Evolutionary conservation across 2,888 invertebrate genomes (phyloP), one percentile per base, ranked within the genome.

Genomic region (Mechanitis mazaeus): DNA sequence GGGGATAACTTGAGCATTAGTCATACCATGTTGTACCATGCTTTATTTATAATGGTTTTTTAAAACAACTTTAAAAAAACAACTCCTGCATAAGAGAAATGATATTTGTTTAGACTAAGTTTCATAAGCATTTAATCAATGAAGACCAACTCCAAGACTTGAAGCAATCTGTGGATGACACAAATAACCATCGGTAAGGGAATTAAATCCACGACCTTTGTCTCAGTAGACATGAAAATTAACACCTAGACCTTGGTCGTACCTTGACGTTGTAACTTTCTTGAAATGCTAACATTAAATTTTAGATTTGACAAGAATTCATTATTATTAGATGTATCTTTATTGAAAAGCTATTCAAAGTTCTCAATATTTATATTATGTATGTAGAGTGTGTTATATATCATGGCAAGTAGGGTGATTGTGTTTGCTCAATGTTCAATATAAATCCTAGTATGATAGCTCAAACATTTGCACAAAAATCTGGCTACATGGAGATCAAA

Each of bases 401-500:
- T 47, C n/a, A 20, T 20, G 3, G 35, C 35, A 35, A 12, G 50
- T 53, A 57, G 59, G 65, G 60, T 62, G 64, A 66, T 54, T 59
- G 64, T 78, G 75, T 79, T 79, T 80, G 75, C 61, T 56, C 56
- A 73, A 73, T 75, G 79, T 81, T 79, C 78, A 79, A 77, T 72
- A 76, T 76, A 79, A 80, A 83, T 80, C 75, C 73, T 66, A 76
- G 74, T 77, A 79, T 79, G 75, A 79, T 80, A 76, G 72, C 72
- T 70, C 75, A 78, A 81, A 82, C 80, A 80, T 81, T 81, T 78
- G 75, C 65, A 28, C 59, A 3, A 63, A 54, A 59, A 69, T 68
- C 64, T 67, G 68, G 57, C 50, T 60, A 56, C 60, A 60, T 55
- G 60, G 50, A 55, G 58, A 63, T 60, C 55, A 60, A 56, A 38